These are phyloP conservation scores for Dendroctonus ponderosae DNA, from an alignment of 1,140 invertebrate genomes.

Conservation along the genomic window DNA sequence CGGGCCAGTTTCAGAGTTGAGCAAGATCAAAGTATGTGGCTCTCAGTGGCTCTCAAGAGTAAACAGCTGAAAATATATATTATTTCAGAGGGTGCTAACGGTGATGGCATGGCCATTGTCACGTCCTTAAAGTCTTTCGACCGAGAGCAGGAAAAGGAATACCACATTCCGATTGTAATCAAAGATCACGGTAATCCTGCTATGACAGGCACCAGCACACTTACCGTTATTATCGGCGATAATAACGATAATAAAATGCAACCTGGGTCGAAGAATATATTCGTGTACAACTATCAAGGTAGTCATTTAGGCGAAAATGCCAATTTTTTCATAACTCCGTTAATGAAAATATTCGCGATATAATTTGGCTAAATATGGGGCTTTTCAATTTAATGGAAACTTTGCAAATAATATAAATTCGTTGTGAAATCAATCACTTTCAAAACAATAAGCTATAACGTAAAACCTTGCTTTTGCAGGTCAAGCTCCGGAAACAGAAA, in stretches of 20 bases:
- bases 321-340: too few species aligned
- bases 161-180: constrained; percentile 90
- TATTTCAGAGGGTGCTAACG: constrained; percentile 84
- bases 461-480: constrained; percentile 46
- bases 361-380: too few species aligned
- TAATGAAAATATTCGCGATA: too few species aligned
- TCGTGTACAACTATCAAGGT: constrained; percentile 93
- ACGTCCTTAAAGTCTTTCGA: constrained; percentile 89
- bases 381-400: too few species aligned
- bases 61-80: background rate
- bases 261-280: constrained; percentile 92
- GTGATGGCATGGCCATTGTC: constrained; percentile 93
- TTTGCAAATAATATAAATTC: too few species aligned
- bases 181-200: constrained; percentile 85
- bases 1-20: constrained; percentile 91
- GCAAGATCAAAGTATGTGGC: too few species aligned
- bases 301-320: too few species aligned
- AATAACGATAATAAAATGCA: constrained; percentile 98
- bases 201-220: constrained; percentile 91
- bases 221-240: constrained; percentile 94
- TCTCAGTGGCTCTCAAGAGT: too few species aligned
- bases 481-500: constrained; percentile 86
- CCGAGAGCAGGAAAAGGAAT: constrained; percentile 93
- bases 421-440: too few species aligned
- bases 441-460: too few species aligned